Conservation (phyloP, 53 echinoderm and acorn worm species). For the Patiria pectinifera region DNA sequence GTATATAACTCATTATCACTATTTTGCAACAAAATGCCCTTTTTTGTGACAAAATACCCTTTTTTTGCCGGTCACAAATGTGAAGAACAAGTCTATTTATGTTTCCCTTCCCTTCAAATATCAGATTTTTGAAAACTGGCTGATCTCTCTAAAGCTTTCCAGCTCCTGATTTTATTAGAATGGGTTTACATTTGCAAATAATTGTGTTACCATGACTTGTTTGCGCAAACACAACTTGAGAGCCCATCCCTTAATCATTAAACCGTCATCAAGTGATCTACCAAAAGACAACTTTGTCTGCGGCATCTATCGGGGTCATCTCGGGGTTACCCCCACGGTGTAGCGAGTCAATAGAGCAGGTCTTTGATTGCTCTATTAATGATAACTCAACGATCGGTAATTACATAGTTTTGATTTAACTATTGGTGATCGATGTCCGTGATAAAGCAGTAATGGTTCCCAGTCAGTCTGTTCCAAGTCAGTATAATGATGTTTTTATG, state of each 20-base stretch:
- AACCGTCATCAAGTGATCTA: slow-evolving; percentile 9
- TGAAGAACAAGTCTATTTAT: too few relatives aligned
- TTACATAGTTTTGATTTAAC: slow-evolving; percentile 8
- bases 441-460: slow-evolving; percentile 17
- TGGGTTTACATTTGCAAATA: not conserved
- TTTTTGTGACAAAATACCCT: too few relatives aligned
- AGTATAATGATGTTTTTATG: not conserved
- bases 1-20: too few relatives aligned
- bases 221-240: not conserved
- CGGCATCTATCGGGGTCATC: not conserved
- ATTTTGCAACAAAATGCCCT: too few relatives aligned
- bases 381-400: slow-evolving; percentile 29
- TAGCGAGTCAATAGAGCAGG: slow-evolving; percentile 5
- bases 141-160: not conserved
- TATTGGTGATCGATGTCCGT: not conserved
- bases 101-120: too few relatives aligned
- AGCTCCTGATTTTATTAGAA: not conserved
- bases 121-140: not conserved
- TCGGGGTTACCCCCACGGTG: slow-evolving; percentile 13
- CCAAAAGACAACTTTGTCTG: not conserved
- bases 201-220: not conserved
- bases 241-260: slow-evolving; percentile 25
- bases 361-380: slow-evolving; percentile 22
- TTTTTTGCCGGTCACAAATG: too few relatives aligned
- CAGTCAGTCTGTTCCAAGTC: not conserved